Conservation (phyloP, 1,140 invertebrate genomes). For the Caenorhabditis latens region DNA sequence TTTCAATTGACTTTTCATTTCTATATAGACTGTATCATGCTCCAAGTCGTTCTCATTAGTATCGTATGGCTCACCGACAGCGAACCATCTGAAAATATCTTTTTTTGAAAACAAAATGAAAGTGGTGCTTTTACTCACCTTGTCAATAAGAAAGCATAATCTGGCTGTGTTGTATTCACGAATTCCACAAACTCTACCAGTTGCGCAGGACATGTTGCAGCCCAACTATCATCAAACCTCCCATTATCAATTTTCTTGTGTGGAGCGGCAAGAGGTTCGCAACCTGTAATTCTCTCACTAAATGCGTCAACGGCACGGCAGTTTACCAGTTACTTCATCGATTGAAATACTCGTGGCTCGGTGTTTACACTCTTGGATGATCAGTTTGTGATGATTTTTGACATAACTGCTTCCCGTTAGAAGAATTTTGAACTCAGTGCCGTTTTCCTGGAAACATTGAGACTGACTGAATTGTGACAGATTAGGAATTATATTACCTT, state of each 20-base stretch:
- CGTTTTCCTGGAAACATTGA: not conserved
- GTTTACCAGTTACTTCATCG: not conserved
- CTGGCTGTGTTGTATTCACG: not conserved
- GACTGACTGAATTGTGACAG: too few species aligned
- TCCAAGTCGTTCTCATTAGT: not conserved
- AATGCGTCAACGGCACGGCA: too few species aligned
- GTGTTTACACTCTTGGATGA: not conserved
- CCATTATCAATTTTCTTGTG: not conserved
- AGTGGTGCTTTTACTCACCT: not conserved
- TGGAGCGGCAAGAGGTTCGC: not conserved
- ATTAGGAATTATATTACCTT: too few species aligned
- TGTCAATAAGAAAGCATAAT: not conserved
- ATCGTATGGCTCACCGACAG: not conserved
- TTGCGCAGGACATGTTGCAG: not conserved
- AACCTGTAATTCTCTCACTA: not conserved
- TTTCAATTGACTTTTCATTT: constrained; percentile 1
- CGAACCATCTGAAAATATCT: not conserved
- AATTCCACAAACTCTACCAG: not conserved
- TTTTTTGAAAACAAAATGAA: not conserved
- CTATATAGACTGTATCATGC: not conserved
- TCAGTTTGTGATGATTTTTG: constrained; percentile 1
- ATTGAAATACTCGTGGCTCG: not conserved
- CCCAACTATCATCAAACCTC: not conserved
- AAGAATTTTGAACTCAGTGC: not conserved
- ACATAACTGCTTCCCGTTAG: not conserved